These are phyloP conservation scores for Perca flavescens DNA, from an alignment of 2,113 vertebrate species.

Conservation along the genomic window DNA sequence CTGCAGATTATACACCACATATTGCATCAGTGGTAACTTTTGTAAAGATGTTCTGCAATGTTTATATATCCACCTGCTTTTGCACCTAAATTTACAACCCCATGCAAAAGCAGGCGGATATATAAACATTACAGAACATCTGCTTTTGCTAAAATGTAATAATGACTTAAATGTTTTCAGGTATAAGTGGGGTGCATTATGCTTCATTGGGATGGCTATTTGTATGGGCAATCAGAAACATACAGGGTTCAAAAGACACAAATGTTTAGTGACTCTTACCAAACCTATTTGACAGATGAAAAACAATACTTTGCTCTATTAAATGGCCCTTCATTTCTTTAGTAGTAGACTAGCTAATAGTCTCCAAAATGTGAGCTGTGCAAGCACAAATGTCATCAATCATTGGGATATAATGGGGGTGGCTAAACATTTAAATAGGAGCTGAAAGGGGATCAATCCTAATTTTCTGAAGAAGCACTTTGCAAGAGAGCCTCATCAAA, in stretches of 20 bases:
- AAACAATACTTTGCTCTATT: not conserved
- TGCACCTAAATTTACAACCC: not conserved
- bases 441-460: not conserved
- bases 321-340: not conserved
- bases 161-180: slow-evolving; percentile 50
- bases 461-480: slow-evolving; percentile 1
- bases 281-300: slow-evolving; percentile 7
- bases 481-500: not conserved
- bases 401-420: slow-evolving; percentile 5
- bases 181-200: not conserved
- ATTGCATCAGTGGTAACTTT: too few species aligned
- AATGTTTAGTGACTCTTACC: not conserved
- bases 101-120: slow-evolving; percentile 29
- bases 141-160: slow-evolving; percentile 48
- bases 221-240: slow-evolving; percentile 4
- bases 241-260: not conserved
- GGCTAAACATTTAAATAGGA: slow-evolving; percentile 2
- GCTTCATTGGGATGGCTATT: slow-evolving; percentile 9
- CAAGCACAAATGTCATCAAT: slow-evolving; percentile 1
- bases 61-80: too few species aligned
- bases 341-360: not conserved
- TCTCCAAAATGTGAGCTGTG: not conserved
- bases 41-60: too few species aligned
- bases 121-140: slow-evolving; percentile 62
- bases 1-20: too few species aligned